These are phyloP conservation scores for Patiria miniata DNA, from an alignment of 35 echinoderm and acorn worm genomes.

Conservation along the genomic window DNA sequence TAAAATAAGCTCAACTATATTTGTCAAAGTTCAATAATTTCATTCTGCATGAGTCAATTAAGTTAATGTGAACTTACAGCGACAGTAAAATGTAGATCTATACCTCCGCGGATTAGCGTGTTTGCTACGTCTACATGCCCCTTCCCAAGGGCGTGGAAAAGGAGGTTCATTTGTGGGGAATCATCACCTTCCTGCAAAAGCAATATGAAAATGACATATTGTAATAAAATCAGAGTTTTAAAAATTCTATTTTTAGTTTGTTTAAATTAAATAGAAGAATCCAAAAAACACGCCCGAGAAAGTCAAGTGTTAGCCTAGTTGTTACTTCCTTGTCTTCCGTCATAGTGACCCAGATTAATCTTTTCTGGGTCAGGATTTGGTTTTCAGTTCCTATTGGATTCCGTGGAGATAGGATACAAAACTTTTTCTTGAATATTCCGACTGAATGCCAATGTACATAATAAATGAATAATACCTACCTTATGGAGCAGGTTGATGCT, in stretches of 20 bases:
- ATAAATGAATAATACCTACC: too few species aligned
- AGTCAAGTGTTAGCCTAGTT: too few species aligned
- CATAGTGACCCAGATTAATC: too few species aligned
- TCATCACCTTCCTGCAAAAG: background rate
- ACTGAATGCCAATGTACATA: too few species aligned
- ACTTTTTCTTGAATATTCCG: too few species aligned
- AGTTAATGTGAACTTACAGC: background rate
- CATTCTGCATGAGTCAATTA: too few species aligned
- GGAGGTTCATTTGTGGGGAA: background rate
- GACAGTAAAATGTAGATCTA: conserved; percentile 6
- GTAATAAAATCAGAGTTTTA: background rate
- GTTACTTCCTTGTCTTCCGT: too few species aligned
- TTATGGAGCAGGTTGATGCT: background rate
- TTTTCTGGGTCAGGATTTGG: too few species aligned
- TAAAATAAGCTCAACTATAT: too few species aligned
- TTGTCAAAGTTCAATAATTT: too few species aligned
- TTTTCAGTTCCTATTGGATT: too few species aligned
- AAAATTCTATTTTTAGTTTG: background rate
- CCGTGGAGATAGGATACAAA: too few species aligned
- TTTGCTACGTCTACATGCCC: background rate
- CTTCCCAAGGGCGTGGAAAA: background rate
- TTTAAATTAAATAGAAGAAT: background rate
- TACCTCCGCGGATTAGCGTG: background rate
- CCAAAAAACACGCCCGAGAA: background rate
- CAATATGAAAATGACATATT: background rate